phyloP scores from a whole-genome alignment of 2,797 vertebrate genomes.

The Antrozous pallidus region DNA sequence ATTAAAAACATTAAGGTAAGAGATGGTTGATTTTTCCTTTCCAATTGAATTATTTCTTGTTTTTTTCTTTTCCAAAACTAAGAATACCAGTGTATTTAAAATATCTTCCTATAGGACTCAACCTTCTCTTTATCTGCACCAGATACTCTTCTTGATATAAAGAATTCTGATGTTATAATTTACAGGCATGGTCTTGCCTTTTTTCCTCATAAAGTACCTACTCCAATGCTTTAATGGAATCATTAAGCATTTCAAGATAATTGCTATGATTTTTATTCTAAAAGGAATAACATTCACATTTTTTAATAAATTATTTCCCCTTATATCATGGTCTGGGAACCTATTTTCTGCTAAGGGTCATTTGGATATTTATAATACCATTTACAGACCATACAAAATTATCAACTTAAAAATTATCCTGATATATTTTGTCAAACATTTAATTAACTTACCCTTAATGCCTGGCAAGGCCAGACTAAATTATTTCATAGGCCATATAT shows the following conservation, averaged over 20 bases:
- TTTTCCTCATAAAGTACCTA: not conserved
- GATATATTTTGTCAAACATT: no score
- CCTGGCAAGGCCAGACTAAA: no score
- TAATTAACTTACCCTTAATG: no score
- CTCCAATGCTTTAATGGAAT: not conserved
- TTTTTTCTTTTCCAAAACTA: constrained; percentile 4
- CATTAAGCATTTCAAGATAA: constrained; percentile 2
- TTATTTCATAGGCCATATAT: no score
- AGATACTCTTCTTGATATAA: not conserved
- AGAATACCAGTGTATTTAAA: not conserved
- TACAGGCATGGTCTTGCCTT: not conserved
- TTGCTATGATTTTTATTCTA: constrained; percentile 24
- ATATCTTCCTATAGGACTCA: not conserved
- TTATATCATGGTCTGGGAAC: no score
- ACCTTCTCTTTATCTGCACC: not conserved
- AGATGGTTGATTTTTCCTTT: constrained; percentile 23
- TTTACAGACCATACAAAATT: no score
- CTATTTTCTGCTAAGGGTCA: no score
- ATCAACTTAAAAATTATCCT: no score
- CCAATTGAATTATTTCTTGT: not conserved
- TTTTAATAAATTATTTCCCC: not conserved
- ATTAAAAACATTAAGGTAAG: not conserved
- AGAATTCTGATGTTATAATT: constrained; percentile 22
- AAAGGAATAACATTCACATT: not conserved
- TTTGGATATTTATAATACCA: no score